Evolutionary conservation across 2,797 vertebrate species (phyloP).

Genomic region (Myoxocephalus aenaeus): DNA sequence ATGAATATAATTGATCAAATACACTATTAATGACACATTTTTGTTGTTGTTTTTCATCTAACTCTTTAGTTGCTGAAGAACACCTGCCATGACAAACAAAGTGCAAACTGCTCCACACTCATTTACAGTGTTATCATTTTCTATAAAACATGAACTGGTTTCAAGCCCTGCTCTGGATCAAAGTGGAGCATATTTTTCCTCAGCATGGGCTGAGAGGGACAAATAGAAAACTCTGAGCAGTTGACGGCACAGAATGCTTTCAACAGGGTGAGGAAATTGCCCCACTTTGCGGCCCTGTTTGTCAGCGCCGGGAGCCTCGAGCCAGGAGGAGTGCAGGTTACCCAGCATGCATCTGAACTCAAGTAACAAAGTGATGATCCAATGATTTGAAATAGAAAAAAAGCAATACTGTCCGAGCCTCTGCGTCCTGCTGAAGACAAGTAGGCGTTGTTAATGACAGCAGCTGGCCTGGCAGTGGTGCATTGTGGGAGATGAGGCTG

Average conservation of each 20-base stretch:
- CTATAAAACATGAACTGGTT: background rate
- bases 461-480: background rate
- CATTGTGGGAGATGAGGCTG: background rate
- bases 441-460: too few species aligned
- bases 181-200: background rate
- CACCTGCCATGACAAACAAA: too few species aligned
- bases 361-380: background rate
- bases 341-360: background rate
- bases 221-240: background rate
- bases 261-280: background rate
- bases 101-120: background rate
- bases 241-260: background rate
- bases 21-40: too few species aligned
- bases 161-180: background rate
- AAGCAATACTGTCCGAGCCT: background rate
- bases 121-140: background rate
- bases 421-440: too few species aligned
- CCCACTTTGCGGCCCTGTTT: background rate
- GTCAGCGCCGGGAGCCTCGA: background rate
- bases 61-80: background rate
- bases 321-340: background rate
- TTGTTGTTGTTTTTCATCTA: too few species aligned
- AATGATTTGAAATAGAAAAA: background rate
- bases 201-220: background rate
- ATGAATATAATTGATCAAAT: too few species aligned